These are phyloP conservation scores for Lampris megalopsis DNA, from an alignment of 2,113 vertebrate genomes.

Conservation along the genomic window DNA sequence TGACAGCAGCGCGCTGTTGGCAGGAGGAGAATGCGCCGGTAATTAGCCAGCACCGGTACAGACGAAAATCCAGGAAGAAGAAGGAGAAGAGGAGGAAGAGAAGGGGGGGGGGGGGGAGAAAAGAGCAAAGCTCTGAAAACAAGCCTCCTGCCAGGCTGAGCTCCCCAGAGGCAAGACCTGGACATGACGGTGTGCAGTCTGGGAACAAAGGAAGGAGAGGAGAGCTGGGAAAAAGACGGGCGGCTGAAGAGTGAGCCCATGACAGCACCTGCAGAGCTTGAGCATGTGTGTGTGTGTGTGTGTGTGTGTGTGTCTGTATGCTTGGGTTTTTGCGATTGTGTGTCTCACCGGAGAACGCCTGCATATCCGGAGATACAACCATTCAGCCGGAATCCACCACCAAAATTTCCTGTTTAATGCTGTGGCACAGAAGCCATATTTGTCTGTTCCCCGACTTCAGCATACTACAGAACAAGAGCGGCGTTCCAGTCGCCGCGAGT, in stretches of 20 bases:
- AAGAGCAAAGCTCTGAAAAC: constrained; percentile 78
- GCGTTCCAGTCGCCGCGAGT: too few species aligned
- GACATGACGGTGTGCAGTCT: constrained; percentile 80
- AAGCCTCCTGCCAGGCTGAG: constrained; percentile 80
- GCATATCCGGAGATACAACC: constrained; percentile 47
- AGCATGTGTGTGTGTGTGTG: constrained; percentile 55
- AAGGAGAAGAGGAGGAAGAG: constrained; percentile 63
- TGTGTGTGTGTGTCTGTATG: constrained; percentile 30
- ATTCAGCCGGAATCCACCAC: constrained; percentile 18
- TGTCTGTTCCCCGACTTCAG: constrained; percentile 5
- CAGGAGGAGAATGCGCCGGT: constrained; percentile 78
- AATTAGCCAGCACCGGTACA: constrained; percentile 81
- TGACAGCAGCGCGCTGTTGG: constrained; percentile 76
- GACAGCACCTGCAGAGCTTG: constrained; percentile 74
- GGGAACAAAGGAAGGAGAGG: constrained; percentile 81
- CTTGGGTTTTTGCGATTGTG: constrained; percentile 53
- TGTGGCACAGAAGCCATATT: constrained; percentile 27
- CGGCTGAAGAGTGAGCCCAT: constrained; percentile 72
- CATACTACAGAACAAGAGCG: too few species aligned
- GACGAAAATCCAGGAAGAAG: constrained; percentile 69
- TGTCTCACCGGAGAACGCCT: constrained; percentile 55
- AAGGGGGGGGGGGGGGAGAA: constrained; percentile 31
- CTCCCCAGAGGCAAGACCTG: constrained; percentile 80
- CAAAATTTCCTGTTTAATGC: constrained; percentile 24
- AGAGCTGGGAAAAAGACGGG: constrained; percentile 64